Evolutionary conservation across 2,888 invertebrate genomes (phyloP).

Genomic region (Cryptocheilus praepositus): DNA sequence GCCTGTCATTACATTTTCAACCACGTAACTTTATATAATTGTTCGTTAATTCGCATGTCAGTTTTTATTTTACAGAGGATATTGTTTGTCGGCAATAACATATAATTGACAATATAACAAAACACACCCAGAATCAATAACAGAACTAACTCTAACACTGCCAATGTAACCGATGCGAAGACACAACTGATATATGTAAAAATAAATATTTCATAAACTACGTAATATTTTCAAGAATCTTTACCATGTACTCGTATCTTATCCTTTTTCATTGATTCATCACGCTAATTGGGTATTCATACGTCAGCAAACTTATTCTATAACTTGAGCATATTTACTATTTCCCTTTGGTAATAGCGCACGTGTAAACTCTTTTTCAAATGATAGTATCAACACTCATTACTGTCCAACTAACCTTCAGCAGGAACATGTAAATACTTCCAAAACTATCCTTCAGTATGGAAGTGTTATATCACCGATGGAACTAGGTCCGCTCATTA

Average conservation of each 20-base stretch:
- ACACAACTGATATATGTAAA: no score
- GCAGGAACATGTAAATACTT: background rate
- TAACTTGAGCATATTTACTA: background rate
- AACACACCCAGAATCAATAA: no score
- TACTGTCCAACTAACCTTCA: conserved; percentile 10
- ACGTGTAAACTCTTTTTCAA: background rate
- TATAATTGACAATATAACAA: background rate
- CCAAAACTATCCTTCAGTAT: background rate
- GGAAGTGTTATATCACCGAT: background rate
- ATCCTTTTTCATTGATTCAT: background rate
- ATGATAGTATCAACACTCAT: conserved; percentile 12
- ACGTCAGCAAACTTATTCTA: no score
- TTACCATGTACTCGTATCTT: conserved; percentile 9
- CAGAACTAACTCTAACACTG: no score
- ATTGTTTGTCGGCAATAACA: no score
- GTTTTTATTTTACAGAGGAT: no score
- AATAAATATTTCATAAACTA: no score
- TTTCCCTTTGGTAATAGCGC: background rate
- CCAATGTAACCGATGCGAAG: no score
- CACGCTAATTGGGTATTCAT: no score
- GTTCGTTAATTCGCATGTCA: background rate
- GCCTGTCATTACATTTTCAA: conserved; percentile 16
- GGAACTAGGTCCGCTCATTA: conserved; percentile 50
- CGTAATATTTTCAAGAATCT: background rate
- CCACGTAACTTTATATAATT: conserved; percentile 18